These are phyloP conservation scores for Probosciger aterrimus DNA, from an alignment of 2,113 vertebrate genomes.

Conservation along the genomic window DNA sequence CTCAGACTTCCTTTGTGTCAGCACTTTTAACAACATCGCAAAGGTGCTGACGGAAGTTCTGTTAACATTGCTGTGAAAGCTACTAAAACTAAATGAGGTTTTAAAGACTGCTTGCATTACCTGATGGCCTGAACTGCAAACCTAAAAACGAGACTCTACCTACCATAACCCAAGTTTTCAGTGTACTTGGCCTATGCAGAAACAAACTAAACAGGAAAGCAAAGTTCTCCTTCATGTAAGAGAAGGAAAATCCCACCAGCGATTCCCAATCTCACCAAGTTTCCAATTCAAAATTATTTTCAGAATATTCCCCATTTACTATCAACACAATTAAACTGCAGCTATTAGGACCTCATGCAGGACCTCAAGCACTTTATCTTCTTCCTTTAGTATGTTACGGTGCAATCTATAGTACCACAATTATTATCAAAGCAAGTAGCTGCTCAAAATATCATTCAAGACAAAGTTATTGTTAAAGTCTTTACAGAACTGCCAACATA, in stretches of 20 bases:
- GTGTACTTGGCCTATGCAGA: neutral
- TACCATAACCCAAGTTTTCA: neutral
- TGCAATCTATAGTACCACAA: neutral
- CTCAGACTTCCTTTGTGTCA: slow-evolving; percentile 38
- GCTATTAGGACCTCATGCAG: neutral
- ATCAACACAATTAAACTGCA: neutral
- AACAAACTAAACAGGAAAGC: neutral
- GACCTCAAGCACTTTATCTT: neutral
- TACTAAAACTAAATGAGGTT: neutral
- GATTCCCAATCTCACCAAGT: neutral
- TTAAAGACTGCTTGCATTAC: neutral
- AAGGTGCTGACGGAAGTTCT: slow-evolving; percentile 57
- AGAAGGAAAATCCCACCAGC: neutral
- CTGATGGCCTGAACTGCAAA: neutral
- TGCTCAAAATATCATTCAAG: neutral
- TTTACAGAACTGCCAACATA: neutral
- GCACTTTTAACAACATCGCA: slow-evolving; percentile 59
- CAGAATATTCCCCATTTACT: neutral
- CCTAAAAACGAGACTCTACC: neutral
- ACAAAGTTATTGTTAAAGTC: neutral
- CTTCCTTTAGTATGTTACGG: neutral
- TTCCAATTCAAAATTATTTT: neutral
- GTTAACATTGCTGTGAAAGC: slow-evolving; percentile 5
- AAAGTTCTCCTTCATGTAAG: neutral
- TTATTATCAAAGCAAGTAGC: neutral